Conservation (phyloP, 1,140 invertebrate genomes). For the Galendromus occidentalis region DNA sequence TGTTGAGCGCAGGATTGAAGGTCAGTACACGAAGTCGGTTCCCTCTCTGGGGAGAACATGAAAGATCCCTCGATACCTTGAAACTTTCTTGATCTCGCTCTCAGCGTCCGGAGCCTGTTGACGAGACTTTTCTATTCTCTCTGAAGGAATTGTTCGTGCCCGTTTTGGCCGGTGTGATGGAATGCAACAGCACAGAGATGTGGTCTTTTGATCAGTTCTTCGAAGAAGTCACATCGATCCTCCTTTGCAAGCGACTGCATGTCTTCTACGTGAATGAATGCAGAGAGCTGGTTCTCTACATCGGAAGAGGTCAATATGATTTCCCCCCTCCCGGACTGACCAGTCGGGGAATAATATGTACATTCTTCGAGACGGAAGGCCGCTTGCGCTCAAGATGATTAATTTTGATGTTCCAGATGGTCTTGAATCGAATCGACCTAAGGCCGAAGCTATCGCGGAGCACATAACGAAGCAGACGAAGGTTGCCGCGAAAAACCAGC, state of each 20-base stretch:
- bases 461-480: constrained; percentile 66
- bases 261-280: constrained; percentile 65
- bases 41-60: too few relatives aligned
- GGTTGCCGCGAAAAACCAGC: constrained; percentile 54
- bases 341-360: not conserved
- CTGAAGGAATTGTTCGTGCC: constrained; percentile 70
- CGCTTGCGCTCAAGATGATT: too few relatives aligned
- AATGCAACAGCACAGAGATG: constrained; percentile 65
- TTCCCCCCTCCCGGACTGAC: not conserved
- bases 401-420: constrained; percentile 33
- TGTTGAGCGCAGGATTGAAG: constrained; percentile 40
- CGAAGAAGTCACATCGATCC: constrained; percentile 44
- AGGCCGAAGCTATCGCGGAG: not conserved
- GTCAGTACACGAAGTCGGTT: not conserved
- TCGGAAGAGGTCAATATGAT: constrained; percentile 29
- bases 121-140: not conserved
- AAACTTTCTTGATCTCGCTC: too few relatives aligned
- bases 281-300: constrained; percentile 48
- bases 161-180: constrained; percentile 65
- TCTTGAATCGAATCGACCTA: constrained; percentile 37
- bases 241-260: constrained; percentile 31
- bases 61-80: too few relatives aligned
- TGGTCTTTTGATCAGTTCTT: constrained; percentile 91
- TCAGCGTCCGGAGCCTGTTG: too few relatives aligned
- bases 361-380: too few relatives aligned